A percentile compares a stretch with the other conserved stretches of the same genome.
These are phyloP conservation scores for Orientallactaga bullata DNA, from an alignment of 2,113 vertebrate species.

Conservation along the genomic window DNA sequence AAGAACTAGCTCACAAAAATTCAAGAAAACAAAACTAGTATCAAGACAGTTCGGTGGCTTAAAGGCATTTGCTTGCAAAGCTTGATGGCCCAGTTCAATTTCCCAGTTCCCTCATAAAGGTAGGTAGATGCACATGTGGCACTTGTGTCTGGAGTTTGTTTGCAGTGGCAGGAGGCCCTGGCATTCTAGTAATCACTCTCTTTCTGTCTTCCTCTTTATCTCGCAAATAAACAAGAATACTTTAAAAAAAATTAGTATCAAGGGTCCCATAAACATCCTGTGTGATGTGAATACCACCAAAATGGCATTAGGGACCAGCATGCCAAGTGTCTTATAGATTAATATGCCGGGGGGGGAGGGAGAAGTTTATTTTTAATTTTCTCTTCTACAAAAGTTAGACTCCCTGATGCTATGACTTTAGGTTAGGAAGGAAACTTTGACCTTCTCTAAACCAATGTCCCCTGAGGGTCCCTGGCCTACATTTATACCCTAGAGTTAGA, in stretches of 20 bases:
- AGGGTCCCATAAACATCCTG: background rate
- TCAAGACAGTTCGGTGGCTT: background rate
- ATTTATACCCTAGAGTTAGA: background rate
- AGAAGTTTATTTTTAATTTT: background rate
- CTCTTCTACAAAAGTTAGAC: constrained; percentile 1
- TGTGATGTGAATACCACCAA: background rate
- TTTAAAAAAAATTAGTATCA: constrained; percentile 12
- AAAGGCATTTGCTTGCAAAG: too few species aligned
- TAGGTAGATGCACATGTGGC: too few species aligned
- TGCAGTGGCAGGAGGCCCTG: too few species aligned
- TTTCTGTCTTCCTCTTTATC: too few species aligned
- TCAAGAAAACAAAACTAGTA: constrained; percentile 1
- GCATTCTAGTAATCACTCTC: too few species aligned
- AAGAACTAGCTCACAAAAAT: background rate
- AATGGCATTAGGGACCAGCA: background rate
- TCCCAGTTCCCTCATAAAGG: too few species aligned
- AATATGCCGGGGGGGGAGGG: background rate
- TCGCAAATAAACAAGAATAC: too few species aligned
- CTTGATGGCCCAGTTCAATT: too few species aligned
- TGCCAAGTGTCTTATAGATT: background rate
- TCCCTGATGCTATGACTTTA: background rate
- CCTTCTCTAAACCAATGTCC: background rate
- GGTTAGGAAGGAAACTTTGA: constrained; percentile 17
- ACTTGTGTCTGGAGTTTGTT: too few species aligned
- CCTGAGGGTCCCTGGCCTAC: background rate